Evolutionary conservation across 2,113 vertebrate genomes (phyloP).

Genomic region (Mystacornis crossleyi): DNA sequence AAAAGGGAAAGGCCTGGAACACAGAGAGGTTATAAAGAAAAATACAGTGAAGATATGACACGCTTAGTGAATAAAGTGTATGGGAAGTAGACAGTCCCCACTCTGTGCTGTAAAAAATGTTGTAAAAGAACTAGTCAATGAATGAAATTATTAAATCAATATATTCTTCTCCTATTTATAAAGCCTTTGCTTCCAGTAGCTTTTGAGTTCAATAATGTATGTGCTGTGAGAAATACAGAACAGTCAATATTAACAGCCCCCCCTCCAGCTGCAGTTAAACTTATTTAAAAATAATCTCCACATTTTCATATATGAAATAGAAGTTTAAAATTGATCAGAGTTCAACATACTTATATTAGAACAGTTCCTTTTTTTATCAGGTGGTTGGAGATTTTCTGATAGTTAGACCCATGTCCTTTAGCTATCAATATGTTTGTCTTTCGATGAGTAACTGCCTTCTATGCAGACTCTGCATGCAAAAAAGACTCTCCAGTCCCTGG

Average conservation of each 20-base stretch:
- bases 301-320: slow-evolving; percentile 22
- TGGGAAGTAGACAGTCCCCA: background rate
- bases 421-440: background rate
- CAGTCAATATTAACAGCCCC: background rate
- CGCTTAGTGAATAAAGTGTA: background rate
- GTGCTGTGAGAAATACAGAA: slow-evolving; percentile 21
- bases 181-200: slow-evolving; percentile 24
- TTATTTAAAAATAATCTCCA: slow-evolving; percentile 20
- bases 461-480: background rate
- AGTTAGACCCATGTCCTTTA: background rate
- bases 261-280: slow-evolving; percentile 6
- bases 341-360: slow-evolving; percentile 13
- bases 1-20: background rate
- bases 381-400: background rate
- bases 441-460: background rate
- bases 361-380: background rate
- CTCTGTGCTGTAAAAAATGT: background rate
- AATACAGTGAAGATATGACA: background rate
- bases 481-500: background rate
- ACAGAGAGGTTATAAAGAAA: background rate
- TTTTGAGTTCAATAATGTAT: slow-evolving; percentile 44
- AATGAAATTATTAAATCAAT: slow-evolving; percentile 41
- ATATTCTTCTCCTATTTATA: slow-evolving; percentile 29
- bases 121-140: background rate
- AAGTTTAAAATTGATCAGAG: background rate